These are phyloP conservation scores for Drosophila saltans DNA, from an alignment of 1,140 invertebrate genomes.

Conservation along the genomic window DNA sequence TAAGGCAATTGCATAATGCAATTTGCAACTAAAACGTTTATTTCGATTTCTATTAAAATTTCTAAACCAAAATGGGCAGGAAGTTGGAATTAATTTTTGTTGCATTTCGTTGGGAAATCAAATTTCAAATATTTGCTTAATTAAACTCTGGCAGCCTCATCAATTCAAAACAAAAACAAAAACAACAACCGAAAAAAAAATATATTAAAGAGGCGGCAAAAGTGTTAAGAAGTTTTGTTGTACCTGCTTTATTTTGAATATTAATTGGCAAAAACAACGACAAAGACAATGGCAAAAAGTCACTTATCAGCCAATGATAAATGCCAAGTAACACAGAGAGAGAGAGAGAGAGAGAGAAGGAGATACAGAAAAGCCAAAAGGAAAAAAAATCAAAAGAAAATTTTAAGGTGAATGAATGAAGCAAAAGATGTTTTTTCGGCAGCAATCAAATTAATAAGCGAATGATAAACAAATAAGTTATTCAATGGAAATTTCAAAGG, in stretches of 20 bases:
- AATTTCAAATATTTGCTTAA: conserved; percentile 54
- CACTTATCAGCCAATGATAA: conserved; percentile 45
- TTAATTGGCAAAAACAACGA: conserved; percentile 45
- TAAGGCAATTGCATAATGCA: conserved; percentile 13
- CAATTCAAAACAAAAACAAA: conserved; percentile 23
- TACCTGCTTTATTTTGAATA: conserved; percentile 32
- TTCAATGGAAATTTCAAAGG: too few relatives aligned
- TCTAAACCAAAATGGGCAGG: conserved; percentile 1
- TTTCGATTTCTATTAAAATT: neutral
- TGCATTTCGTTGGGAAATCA: conserved; percentile 27
- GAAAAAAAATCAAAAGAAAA: too few relatives aligned
- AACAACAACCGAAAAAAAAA: neutral
- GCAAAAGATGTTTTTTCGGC: too few relatives aligned
- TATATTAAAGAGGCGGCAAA: conserved; percentile 33
- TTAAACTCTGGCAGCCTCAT: conserved; percentile 44
- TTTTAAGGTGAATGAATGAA: too few relatives aligned
- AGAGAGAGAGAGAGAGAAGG: conserved; percentile 10
- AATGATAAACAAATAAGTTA: too few relatives aligned
- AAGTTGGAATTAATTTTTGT: conserved; percentile 43
- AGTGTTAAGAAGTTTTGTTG: conserved; percentile 46
- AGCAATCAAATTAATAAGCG: too few relatives aligned
- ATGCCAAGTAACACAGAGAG: conserved; percentile 3
- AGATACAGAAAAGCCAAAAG: neutral
- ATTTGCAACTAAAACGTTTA: neutral
- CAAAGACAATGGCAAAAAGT: neutral